Conservation (phyloP, 2,888 invertebrate species). For the Julus scandinavius region DNA sequence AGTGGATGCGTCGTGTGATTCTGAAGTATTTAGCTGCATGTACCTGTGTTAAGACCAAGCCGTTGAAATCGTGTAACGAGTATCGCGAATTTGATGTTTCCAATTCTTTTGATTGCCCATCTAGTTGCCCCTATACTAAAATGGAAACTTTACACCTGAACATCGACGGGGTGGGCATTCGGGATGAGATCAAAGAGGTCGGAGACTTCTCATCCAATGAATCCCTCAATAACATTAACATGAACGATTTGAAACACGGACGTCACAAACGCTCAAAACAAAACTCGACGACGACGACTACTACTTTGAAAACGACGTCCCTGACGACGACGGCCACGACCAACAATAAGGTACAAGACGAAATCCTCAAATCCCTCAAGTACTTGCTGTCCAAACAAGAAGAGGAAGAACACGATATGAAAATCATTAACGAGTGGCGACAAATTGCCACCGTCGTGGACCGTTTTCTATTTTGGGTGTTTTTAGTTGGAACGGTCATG, state of each 20-base stretch:
- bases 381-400: constrained; percentile 68
- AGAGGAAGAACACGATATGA: constrained; percentile 66
- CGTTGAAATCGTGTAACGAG: constrained; percentile 53
- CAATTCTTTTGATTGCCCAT: constrained; percentile 35
- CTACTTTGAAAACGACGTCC: constrained; percentile 3
- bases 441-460: constrained; percentile 70
- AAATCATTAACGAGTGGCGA: constrained; percentile 70
- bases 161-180: constrained; percentile 49
- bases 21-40: constrained; percentile 59
- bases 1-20: constrained; percentile 65
- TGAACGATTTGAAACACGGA: constrained; percentile 56
- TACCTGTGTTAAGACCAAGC: constrained; percentile 57
- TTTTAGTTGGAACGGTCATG: constrained; percentile 68
- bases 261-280: constrained; percentile 40
- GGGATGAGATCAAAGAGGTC: constrained; percentile 46
- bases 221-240: constrained; percentile 57
- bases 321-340: constrained; percentile 50
- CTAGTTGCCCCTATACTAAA: constrained; percentile 47
- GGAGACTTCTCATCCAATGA: constrained; percentile 59
- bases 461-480: constrained; percentile 70
- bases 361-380: constrained; percentile 67
- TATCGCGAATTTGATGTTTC: constrained; percentile 53
- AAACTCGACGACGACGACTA: neutral
- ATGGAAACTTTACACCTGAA: constrained; percentile 46
- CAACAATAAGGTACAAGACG: constrained; percentile 64